These are phyloP conservation scores for Gallinago paraguaiae DNA, from an alignment of 2,113 vertebrate genomes.

Conservation along the genomic window DNA sequence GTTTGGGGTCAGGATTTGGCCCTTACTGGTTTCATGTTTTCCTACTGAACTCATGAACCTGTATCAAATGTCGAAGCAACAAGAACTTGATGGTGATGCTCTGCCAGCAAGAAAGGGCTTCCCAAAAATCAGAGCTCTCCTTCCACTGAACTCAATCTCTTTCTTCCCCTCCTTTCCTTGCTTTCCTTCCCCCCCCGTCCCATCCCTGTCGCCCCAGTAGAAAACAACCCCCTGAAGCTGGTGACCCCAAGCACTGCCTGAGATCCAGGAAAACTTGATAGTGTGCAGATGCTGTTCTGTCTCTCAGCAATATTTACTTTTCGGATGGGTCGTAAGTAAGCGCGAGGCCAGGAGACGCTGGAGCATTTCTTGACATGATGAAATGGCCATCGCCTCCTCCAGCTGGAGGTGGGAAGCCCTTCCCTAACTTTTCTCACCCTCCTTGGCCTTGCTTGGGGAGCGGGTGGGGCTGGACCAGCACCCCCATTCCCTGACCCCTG, in stretches of 20 bases:
- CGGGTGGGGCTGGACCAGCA: conserved; percentile 32
- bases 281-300: conserved; percentile 43
- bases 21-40: conserved; percentile 59
- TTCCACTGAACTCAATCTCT: background rate
- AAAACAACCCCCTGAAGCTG: background rate
- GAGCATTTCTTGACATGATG: background rate
- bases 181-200: background rate
- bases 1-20: conserved; percentile 48
- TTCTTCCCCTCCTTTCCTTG: background rate
- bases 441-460: conserved; percentile 16
- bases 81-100: conserved; percentile 32
- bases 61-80: conserved; percentile 48
- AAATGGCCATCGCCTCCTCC: background rate
- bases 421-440: conserved; percentile 55
- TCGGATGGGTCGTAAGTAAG: background rate
- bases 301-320: conserved; percentile 6
- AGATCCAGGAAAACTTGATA: conserved; percentile 48
- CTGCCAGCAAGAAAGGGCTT: conserved; percentile 23
- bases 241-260: background rate
- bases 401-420: conserved; percentile 47
- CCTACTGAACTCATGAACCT: conserved; percentile 61
- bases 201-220: background rate
- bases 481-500: background rate
- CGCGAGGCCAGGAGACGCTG: background rate
- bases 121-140: conserved; percentile 4